Conservation (phyloP, 1,140 invertebrate species). For the Samia ricini region DNA sequence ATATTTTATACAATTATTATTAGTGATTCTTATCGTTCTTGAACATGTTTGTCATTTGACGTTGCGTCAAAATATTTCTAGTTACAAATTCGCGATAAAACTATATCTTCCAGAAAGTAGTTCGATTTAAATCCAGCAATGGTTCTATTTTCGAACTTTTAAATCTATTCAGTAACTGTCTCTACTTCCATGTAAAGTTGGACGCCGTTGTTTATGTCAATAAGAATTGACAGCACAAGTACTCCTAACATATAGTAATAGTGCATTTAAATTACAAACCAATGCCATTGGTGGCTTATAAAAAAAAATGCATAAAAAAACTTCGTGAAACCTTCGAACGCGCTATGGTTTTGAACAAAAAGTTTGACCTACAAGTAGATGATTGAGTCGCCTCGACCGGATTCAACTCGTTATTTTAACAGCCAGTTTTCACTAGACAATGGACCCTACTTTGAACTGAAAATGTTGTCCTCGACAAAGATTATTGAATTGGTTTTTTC, state of each 20-base stretch:
- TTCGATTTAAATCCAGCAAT: slow-evolving; percentile 20
- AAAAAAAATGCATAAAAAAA: slow-evolving; percentile 16
- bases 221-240: slow-evolving; percentile 22
- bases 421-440: not conserved
- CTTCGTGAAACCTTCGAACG: slow-evolving; percentile 19
- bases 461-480: not conserved
- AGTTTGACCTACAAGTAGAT: slow-evolving; percentile 43
- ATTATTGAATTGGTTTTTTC: not conserved
- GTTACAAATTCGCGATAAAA: slow-evolving; percentile 32
- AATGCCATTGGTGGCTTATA: slow-evolving; percentile 34
- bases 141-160: slow-evolving; percentile 58
- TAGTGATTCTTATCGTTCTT: not conserved
- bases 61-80: not conserved
- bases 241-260: slow-evolving; percentile 18
- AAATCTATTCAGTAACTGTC: slow-evolving; percentile 41
- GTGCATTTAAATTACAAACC: slow-evolving; percentile 27
- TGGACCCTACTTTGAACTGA: not conserved
- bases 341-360: slow-evolving; percentile 28
- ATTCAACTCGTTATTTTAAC: slow-evolving; percentile 14
- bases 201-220: slow-evolving; percentile 38
- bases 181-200: slow-evolving; percentile 34
- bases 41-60: not conserved
- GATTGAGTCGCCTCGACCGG: slow-evolving; percentile 26
- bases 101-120: slow-evolving; percentile 39
- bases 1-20: not conserved